phyloP scores from a whole-genome alignment of 2,888 invertebrate species.

The Ophioninae sp. region DNA sequence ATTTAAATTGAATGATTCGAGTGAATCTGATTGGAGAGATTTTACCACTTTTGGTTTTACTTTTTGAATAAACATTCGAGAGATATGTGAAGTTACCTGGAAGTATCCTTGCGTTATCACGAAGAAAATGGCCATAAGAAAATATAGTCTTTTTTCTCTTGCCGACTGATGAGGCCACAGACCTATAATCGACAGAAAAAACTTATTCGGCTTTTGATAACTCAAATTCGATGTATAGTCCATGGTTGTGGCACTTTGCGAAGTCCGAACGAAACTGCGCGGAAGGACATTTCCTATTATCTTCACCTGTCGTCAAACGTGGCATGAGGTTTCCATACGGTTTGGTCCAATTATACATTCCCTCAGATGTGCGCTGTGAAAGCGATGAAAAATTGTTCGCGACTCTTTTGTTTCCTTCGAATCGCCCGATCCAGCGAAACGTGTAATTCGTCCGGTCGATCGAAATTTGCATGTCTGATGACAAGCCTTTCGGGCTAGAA shows the following conservation, averaged over 20 bases:
- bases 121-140: constrained; percentile 57
- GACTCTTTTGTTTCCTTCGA: background rate
- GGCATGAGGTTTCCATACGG: background rate
- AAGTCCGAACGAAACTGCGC: constrained; percentile 24
- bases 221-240: constrained; percentile 25
- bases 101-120: constrained; percentile 62
- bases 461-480: constrained; percentile 23
- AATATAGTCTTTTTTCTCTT: constrained; percentile 58
- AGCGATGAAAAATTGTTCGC: constrained; percentile 1
- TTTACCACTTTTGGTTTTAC: background rate
- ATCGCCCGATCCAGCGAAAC: constrained; percentile 7
- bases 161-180: constrained; percentile 69
- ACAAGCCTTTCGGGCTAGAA: background rate
- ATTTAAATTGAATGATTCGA: too few relatives aligned
- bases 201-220: constrained; percentile 56
- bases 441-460: constrained; percentile 10
- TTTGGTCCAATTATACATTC: constrained; percentile 51
- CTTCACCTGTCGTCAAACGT: background rate
- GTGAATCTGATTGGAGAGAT: too few relatives aligned
- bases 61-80: background rate
- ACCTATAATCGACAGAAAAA: constrained; percentile 62
- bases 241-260: constrained; percentile 42
- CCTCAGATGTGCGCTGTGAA: constrained; percentile 24
- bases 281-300: background rate
- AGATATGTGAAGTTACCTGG: constrained; percentile 63